A percentile compares a stretch with the other conserved stretches of the same genome.
Evolutionary conservation across 1,140 invertebrate genomes (phyloP).

Genomic region (Marisa cornuarietis): DNA sequence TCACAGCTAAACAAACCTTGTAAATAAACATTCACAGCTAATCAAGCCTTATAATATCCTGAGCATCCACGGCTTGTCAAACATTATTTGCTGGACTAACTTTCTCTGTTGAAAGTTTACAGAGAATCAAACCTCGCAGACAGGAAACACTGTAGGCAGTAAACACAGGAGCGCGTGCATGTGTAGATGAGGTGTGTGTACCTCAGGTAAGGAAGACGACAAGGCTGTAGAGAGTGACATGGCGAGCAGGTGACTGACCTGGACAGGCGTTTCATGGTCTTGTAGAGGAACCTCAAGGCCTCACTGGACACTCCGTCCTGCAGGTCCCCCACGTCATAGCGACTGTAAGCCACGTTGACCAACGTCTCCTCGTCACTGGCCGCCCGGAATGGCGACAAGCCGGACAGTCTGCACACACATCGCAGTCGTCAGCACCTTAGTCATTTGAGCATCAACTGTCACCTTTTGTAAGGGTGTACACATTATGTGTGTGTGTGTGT

Average conservation of each 20-base stretch:
- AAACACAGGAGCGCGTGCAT: not conserved
- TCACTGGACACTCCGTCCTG: slow-evolving; percentile 95
- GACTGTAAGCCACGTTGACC: slow-evolving; percentile 90
- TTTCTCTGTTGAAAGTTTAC: not conserved
- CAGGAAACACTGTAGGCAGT: not conserved
- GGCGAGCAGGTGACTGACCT: slow-evolving; percentile 71
- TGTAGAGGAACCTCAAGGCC: slow-evolving; percentile 92
- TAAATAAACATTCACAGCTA: too few species aligned
- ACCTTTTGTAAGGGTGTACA: not conserved
- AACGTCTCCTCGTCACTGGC: slow-evolving; percentile 83
- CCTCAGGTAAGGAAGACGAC: too few species aligned
- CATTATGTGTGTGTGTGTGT: not conserved
- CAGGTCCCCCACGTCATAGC: slow-evolving; percentile 93
- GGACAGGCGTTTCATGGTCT: slow-evolving; percentile 92
- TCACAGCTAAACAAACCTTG: too few species aligned
- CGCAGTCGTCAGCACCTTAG: not conserved
- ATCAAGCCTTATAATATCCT: too few species aligned
- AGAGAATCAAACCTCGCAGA: not conserved
- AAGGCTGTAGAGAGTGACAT: not conserved
- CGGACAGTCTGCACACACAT: slow-evolving; percentile 76
- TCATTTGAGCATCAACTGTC: not conserved
- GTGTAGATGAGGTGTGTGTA: not conserved
- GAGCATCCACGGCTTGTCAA: too few species aligned
- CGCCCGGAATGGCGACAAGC: slow-evolving; percentile 90
- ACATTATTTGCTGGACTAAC: not conserved